Base-by-base conservation (phyloP, 2,797 vertebrate species). In the Tauraco hartlaubi region DNA sequence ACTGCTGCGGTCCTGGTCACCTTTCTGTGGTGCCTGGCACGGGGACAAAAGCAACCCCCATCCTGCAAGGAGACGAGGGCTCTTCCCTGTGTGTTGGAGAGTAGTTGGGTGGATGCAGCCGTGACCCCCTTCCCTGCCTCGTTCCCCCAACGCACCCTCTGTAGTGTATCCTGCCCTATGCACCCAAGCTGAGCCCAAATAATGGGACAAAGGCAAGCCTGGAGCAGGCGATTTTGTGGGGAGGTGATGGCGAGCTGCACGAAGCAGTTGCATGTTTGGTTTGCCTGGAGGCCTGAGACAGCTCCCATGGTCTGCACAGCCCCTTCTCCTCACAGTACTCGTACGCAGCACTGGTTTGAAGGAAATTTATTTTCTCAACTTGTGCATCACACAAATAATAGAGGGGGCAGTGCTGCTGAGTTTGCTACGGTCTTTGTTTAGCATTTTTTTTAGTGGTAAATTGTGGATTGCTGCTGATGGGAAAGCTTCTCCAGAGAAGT, bases 111-210 rank as follows among this genome's bases (percentile, higher is more conserved):
- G 51, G 55, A 46, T 69, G 28, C 29, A 33, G 12, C 58, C n/a
- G n/a, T 46, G 25, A 62, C 17, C 7, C 75, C 13, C 25, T 85
- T 37, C 33, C n/a, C 72, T 75, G n/a, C 9, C n/a, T 31, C 62
- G 21, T 7, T 48, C 13, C 37, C 35, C 23, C 9, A 2, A 0
- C 0, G 3, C 26, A 25, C 9, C 5, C 12, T 67, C 29, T 0
- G 0, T 5, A 15, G 19, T 1, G 15, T 9, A 69, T 19, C 39
- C 74, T 37, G 22, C 31, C 29, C 28, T 2, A 5, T 33, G 20
- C 59, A 33, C 33, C 39, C 0, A 1, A 31, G 16, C 37, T 49
- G 39, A 43, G 43, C 52, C 26, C 71, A 67, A 21, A 16, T 20
- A 28, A 5, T 1, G 5, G 5, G 5, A 25, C 23, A 52, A 77